Evolutionary conservation across 2,888 invertebrate genomes (phyloP).

Genomic region (Xylota segnis): DNA sequence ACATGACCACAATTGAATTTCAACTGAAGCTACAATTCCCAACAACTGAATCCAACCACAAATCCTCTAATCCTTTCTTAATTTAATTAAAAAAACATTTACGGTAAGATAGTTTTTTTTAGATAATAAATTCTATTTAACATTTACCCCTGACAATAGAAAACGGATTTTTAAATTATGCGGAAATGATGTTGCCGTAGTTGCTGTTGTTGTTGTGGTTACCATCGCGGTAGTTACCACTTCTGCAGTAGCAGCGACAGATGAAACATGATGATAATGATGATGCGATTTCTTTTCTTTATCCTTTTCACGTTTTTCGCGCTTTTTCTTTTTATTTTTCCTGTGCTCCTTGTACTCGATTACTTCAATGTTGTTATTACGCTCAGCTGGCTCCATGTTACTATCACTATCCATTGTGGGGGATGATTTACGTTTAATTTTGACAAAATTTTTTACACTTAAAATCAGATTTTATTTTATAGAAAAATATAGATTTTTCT

Average conservation of each 20-base stretch:
- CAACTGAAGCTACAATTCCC: slow-evolving; percentile 7
- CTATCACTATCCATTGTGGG: slow-evolving; percentile 72
- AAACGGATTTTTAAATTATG: slow-evolving; percentile 84
- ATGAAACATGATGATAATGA: slow-evolving; percentile 78
- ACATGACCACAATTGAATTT: slow-evolving; percentile 35
- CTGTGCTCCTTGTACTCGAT: slow-evolving; percentile 82
- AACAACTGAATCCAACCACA: not conserved
- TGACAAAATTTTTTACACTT: slow-evolving; percentile 39
- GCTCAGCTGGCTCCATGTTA: slow-evolving; percentile 81
- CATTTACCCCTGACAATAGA: slow-evolving; percentile 83
- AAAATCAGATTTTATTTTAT: slow-evolving; percentile 11
- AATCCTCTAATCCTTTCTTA: slow-evolving; percentile 12
- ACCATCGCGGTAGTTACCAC: slow-evolving; percentile 63
- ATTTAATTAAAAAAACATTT: slow-evolving; percentile 20
- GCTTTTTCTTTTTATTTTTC: slow-evolving; percentile 84
- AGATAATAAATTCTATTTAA: slow-evolving; percentile 22
- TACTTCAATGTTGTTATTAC: slow-evolving; percentile 83
- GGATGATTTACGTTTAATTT: slow-evolving; percentile 70
- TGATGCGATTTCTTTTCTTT: slow-evolving; percentile 79
- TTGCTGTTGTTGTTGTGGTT: slow-evolving; percentile 79
- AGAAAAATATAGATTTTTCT: slow-evolving; percentile 48
- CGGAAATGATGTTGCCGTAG: slow-evolving; percentile 83
- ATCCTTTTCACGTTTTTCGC: slow-evolving; percentile 84
- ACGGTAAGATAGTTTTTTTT: slow-evolving; percentile 3
- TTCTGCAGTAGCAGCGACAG: slow-evolving; percentile 67